Conservation (phyloP, 23 tunicate genomes). For the Trididemnum miniatum region DNA sequence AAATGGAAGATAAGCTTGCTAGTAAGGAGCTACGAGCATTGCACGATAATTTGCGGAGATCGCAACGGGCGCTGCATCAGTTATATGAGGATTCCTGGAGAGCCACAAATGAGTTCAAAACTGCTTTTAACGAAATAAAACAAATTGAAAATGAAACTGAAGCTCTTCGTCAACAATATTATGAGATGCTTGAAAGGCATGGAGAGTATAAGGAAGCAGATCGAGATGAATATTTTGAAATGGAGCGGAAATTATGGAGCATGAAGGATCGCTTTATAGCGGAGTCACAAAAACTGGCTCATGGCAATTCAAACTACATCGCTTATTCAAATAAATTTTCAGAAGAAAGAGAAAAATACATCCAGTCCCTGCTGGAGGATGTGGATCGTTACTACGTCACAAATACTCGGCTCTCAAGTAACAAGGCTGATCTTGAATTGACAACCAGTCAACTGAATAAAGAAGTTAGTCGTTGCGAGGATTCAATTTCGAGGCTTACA, state of each 20-base stretch:
- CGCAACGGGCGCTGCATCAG: slow-evolving; percentile 40
- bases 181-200: slow-evolving; percentile 62
- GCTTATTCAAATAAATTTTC: slow-evolving; percentile 44
- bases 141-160: slow-evolving; percentile 62
- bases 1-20: background rate
- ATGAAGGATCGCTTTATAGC: slow-evolving; percentile 59
- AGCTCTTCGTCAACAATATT: slow-evolving; percentile 57
- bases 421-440: slow-evolving; percentile 2
- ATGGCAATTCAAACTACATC: slow-evolving; percentile 61
- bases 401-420: slow-evolving; percentile 1
- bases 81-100: slow-evolving; percentile 41
- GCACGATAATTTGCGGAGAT: slow-evolving; percentile 38
- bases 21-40: background rate
- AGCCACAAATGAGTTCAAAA: slow-evolving; percentile 47
- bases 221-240: slow-evolving; percentile 66
- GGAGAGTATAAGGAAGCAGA: slow-evolving; percentile 47
- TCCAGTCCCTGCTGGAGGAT: slow-evolving; percentile 44
- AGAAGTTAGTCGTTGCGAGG: slow-evolving; percentile 20
- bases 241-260: slow-evolving; percentile 40
- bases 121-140: slow-evolving; percentile 44
- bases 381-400: slow-evolving; percentile 46
- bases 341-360: slow-evolving; percentile 58
- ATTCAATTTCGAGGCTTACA: slow-evolving; percentile 7
- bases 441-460: background rate
- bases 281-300: slow-evolving; percentile 73